Conservation (phyloP, 2,113 vertebrate genomes). For the Cromileptes altivelis region DNA sequence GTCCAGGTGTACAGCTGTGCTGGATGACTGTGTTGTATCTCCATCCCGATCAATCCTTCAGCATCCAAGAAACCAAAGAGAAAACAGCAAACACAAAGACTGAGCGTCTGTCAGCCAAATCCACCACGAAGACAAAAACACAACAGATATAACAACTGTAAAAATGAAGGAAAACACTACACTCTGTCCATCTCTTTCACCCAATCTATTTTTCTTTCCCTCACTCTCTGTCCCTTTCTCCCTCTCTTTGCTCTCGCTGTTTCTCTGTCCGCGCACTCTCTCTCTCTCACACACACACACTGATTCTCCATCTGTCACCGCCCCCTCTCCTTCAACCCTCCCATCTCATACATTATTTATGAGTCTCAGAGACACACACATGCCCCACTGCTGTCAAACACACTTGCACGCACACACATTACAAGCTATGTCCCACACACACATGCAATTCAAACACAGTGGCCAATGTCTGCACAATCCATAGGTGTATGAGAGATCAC, state of each 20-base stretch:
- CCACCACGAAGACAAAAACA: background rate
- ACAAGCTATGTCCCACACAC: slow-evolving; percentile 1
- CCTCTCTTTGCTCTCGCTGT: slow-evolving; percentile 26
- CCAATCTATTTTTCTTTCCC: background rate
- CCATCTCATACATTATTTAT: slow-evolving; percentile 86
- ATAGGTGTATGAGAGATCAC: background rate
- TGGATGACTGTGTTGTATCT: slow-evolving; percentile 20
- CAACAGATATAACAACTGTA: background rate
- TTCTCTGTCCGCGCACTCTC: slow-evolving; percentile 20
- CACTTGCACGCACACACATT: slow-evolving; percentile 28
- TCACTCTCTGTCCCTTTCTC: slow-evolving; percentile 40
- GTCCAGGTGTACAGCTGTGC: slow-evolving; percentile 51
- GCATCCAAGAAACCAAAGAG: slow-evolving; percentile 29
- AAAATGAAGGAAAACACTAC: background rate
- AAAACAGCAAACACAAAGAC: slow-evolving; percentile 38
- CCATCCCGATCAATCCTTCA: slow-evolving; percentile 63
- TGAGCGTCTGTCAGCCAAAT: slow-evolving; percentile 32
- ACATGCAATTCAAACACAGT: slow-evolving; percentile 2
- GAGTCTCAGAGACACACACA: slow-evolving; percentile 34
- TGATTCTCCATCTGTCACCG: slow-evolving; percentile 79
- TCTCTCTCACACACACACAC: slow-evolving; percentile 42
- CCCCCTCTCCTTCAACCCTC: slow-evolving; percentile 72
- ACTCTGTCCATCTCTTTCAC: slow-evolving; percentile 13
- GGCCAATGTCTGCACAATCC: background rate
- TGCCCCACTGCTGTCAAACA: slow-evolving; percentile 40